These are phyloP conservation scores for Sarcophaga variegata DNA, from an alignment of 2,888 invertebrate genomes.

Conservation along the genomic window DNA sequence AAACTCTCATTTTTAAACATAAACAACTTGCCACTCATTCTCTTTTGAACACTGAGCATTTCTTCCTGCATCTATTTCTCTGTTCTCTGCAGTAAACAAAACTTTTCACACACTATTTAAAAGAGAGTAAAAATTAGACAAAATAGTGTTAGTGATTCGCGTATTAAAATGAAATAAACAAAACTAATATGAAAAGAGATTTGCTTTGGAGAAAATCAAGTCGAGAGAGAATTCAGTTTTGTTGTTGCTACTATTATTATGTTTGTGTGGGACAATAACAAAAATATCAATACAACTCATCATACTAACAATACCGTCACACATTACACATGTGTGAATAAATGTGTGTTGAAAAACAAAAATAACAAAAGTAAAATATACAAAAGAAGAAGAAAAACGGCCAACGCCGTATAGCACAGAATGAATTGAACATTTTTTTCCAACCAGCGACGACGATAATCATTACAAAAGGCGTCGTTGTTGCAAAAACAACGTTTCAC, in stretches of 20 bases:
- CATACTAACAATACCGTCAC: constrained; percentile 42
- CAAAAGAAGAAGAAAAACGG: constrained; percentile 46
- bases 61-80: not conserved
- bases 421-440: constrained; percentile 62
- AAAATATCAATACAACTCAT: constrained; percentile 63
- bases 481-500: constrained; percentile 69
- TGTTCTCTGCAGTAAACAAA: constrained; percentile 55
- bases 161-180: not conserved
- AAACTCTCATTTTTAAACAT: constrained; percentile 14
- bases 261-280: constrained; percentile 61
- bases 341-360: constrained; percentile 9
- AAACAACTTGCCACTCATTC: not conserved
- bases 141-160: not conserved
- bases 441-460: constrained; percentile 66
- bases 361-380: constrained; percentile 37
- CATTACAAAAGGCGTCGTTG: constrained; percentile 70
- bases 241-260: constrained; percentile 9
- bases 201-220: constrained; percentile 7
- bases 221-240: constrained; percentile 24
- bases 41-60: not conserved
- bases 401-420: constrained; percentile 60
- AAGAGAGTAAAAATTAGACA: not conserved
- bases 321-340: constrained; percentile 7
- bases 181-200: constrained; percentile 6
- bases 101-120: not conserved